Percentiles rank a stretch among this genome's conserved stretches.
Conservation (phyloP, 2,888 invertebrate species). For the Xanthorhoe spadicearia region DNA sequence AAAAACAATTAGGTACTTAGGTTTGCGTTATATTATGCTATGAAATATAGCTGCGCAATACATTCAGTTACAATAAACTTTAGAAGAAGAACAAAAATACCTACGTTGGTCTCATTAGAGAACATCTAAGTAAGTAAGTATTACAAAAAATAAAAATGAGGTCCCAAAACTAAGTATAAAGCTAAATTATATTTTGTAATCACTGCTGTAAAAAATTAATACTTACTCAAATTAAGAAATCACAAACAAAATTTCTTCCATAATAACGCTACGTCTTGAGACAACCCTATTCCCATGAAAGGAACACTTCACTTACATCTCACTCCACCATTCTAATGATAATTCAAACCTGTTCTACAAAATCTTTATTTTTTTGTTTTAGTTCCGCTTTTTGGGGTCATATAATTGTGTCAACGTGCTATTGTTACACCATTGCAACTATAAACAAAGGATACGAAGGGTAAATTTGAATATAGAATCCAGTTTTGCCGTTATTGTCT, state of each 20-base stretch:
- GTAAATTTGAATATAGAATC: constrained; percentile 60
- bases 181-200: too few species aligned
- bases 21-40: too few species aligned
- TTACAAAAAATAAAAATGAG: too few species aligned
- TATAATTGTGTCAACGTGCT: constrained; percentile 80
- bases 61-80: too few species aligned
- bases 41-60: too few species aligned
- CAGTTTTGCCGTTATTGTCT: constrained; percentile 67
- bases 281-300: constrained; percentile 63
- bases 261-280: constrained; percentile 7
- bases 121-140: too few species aligned
- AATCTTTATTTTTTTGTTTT: constrained; percentile 82
- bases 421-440: constrained; percentile 66
- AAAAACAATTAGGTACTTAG: too few species aligned
- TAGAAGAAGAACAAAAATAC: too few species aligned
- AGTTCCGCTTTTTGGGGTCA: constrained; percentile 63
- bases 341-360: constrained; percentile 81
- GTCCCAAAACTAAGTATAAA: too few species aligned
- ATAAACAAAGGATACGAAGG: constrained; percentile 69
- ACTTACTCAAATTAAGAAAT: neutral
- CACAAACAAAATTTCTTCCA: neutral
- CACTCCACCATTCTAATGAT: constrained; percentile 80
- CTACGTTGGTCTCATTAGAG: too few species aligned
- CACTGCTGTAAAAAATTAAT: too few species aligned
- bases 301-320: constrained; percentile 78